Evolutionary conservation across 2,888 invertebrate species (phyloP).

Genomic region (Dasypolia templi): DNA sequence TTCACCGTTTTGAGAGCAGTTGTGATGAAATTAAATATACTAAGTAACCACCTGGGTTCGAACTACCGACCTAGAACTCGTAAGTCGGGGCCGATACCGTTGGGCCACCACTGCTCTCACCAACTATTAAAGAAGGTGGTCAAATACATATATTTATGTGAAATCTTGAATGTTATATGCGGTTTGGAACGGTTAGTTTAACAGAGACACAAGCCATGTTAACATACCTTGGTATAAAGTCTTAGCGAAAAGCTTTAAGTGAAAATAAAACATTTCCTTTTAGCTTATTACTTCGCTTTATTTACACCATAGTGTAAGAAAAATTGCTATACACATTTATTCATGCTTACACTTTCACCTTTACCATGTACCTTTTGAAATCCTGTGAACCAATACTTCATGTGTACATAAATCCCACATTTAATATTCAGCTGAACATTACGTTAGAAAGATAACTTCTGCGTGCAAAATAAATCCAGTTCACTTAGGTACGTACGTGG

Average conservation of each 20-base stretch:
- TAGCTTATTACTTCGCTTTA: background rate
- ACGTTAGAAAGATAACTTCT: slow-evolving; percentile 53
- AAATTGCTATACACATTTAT: slow-evolving; percentile 21
- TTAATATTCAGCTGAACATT: slow-evolving; percentile 48
- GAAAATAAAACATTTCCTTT: slow-evolving; percentile 1
- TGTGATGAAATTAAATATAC: no score
- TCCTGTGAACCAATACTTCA: slow-evolving; percentile 27
- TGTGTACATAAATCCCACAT: slow-evolving; percentile 38
- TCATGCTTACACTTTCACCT: slow-evolving; percentile 8
- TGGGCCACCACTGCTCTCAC: no score
- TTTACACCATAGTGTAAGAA: background rate
- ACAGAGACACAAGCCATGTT: background rate
- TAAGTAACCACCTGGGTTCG: no score
- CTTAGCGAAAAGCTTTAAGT: background rate
- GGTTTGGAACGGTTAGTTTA: background rate
- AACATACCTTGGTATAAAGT: no score
- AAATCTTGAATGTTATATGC: no score
- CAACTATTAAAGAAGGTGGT: no score
- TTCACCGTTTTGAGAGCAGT: no score
- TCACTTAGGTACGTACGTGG: slow-evolving; percentile 47
- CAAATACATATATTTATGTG: no score
- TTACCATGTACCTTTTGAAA: slow-evolving; percentile 35
- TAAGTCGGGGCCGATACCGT: no score
- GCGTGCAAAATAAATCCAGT: slow-evolving; percentile 57
- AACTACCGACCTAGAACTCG: no score